Evolutionary conservation across 30 jellyfish, hydroid and myxozoan genomes (phyloP).

Genomic region (Aurelia coerulea): DNA sequence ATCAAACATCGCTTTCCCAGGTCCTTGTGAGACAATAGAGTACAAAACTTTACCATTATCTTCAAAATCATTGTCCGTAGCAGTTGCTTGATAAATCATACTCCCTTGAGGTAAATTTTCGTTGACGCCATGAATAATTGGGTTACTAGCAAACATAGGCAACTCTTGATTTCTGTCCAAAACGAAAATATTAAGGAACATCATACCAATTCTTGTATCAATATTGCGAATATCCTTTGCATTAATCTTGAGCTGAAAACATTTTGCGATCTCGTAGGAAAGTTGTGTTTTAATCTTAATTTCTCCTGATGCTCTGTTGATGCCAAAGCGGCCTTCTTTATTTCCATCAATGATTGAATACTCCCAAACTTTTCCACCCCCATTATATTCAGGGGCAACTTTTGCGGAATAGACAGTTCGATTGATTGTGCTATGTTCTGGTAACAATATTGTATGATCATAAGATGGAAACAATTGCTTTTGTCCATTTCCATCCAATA

Average conservation of each 20-base stretch:
- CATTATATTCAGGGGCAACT: conserved; percentile 1
- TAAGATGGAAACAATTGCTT: conserved; percentile 37
- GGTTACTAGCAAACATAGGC: conserved; percentile 66
- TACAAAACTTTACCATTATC: conserved; percentile 66
- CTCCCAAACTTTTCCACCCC: conserved; percentile 17
- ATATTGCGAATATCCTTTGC: conserved; percentile 52
- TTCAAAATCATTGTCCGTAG: conserved; percentile 76
- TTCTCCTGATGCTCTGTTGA: conserved; percentile 61
- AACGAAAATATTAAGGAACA: conserved; percentile 64
- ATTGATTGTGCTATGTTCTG: conserved; percentile 44
- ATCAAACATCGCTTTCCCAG: conserved; percentile 75
- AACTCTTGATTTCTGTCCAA: conserved; percentile 56
- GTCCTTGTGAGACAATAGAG: conserved; percentile 82
- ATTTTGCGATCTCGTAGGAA: conserved; percentile 47
- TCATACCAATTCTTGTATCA: conserved; percentile 20
- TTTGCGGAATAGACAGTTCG: conserved; percentile 25
- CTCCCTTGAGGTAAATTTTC: conserved; percentile 61
- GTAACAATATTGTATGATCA: conserved; percentile 10
- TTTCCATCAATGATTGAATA: conserved; percentile 74
- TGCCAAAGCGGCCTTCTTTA: conserved; percentile 53
- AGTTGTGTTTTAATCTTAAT: conserved; percentile 20
- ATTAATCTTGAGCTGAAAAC: conserved; percentile 59
- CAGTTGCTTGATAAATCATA: conserved; percentile 40
- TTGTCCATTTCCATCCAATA: conserved; percentile 40
- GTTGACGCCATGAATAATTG: conserved; percentile 48